Evolutionary conservation across 1,140 invertebrate genomes (phyloP).

Genomic region (Idris sp.): DNA sequence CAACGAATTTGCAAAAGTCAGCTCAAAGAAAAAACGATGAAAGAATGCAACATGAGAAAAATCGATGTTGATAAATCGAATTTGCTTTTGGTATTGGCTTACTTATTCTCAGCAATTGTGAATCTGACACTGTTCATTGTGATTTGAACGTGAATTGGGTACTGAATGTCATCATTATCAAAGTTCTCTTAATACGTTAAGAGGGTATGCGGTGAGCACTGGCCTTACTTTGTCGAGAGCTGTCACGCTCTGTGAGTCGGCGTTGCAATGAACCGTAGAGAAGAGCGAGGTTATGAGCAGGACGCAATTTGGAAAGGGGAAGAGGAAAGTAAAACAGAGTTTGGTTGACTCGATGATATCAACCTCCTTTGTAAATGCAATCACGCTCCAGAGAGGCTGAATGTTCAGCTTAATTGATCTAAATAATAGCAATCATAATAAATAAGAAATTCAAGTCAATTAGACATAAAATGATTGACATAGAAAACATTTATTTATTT

Average conservation of each 20-base stretch:
- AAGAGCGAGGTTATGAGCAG: neutral
- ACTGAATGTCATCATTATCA: conserved; percentile 53
- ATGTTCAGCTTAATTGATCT: too few relatives aligned
- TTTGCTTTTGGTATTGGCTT: conserved; percentile 15
- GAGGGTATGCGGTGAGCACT: conserved; percentile 28
- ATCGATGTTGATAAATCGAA: conserved; percentile 13
- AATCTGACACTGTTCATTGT: conserved; percentile 18
- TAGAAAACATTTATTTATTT: too few relatives aligned
- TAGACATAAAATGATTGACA: too few relatives aligned
- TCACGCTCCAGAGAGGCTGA: too few relatives aligned
- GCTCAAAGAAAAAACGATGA: too few relatives aligned
- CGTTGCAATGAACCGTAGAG: conserved; percentile 9
- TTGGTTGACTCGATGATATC: neutral
- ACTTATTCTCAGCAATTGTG: conserved; percentile 23
- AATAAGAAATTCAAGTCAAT: too few relatives aligned
- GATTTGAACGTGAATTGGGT: conserved; percentile 49
- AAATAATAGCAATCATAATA: too few relatives aligned
- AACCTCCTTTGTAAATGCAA: too few relatives aligned
- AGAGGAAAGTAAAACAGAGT: neutral
- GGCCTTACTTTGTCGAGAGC: conserved; percentile 19
- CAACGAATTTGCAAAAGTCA: too few relatives aligned
- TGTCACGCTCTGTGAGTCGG: conserved; percentile 32
- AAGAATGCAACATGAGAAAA: too few relatives aligned
- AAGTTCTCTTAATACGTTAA: conserved; percentile 27
- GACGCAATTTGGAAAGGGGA: neutral